A percentile compares a stretch with the other conserved stretches of the same genome.
Evolutionary conservation across 2,113 vertebrate species (phyloP).

Genomic region (Alethe castanea): DNA sequence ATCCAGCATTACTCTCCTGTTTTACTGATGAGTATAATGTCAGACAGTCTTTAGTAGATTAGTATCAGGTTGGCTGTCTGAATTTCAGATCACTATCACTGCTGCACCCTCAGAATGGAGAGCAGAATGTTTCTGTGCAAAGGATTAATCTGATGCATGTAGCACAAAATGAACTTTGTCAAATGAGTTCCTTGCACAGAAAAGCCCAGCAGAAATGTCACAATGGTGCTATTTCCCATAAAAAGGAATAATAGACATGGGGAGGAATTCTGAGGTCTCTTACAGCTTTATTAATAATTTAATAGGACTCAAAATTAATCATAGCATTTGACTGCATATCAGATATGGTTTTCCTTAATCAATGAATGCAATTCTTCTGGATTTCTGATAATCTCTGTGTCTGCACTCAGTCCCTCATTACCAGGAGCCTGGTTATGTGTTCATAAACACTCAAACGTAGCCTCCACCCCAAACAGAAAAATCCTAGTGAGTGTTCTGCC

Average conservation of each 20-base stretch:
- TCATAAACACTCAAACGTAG: background rate
- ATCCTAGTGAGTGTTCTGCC: background rate
- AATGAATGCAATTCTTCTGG: background rate
- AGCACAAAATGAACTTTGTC: background rate
- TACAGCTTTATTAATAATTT: background rate
- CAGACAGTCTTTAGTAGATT: background rate
- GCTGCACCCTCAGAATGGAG: background rate
- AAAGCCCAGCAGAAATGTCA: background rate
- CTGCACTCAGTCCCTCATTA: background rate
- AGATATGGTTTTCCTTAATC: background rate
- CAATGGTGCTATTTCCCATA: background rate
- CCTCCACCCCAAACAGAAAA: background rate
- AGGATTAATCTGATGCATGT: background rate
- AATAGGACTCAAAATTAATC: background rate
- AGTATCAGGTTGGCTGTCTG: background rate
- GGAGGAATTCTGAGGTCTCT: background rate
- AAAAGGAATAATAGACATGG: background rate
- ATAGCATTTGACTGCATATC: background rate
- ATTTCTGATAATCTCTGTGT: background rate
- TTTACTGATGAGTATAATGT: constrained; percentile 6
- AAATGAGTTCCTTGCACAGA: background rate
- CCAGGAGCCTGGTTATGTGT: background rate
- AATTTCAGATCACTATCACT: background rate
- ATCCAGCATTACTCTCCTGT: background rate
- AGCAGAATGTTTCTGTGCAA: background rate